phyloP scores from a whole-genome alignment of 2,113 vertebrate genomes.

The Ginglymostoma cirratum region DNA sequence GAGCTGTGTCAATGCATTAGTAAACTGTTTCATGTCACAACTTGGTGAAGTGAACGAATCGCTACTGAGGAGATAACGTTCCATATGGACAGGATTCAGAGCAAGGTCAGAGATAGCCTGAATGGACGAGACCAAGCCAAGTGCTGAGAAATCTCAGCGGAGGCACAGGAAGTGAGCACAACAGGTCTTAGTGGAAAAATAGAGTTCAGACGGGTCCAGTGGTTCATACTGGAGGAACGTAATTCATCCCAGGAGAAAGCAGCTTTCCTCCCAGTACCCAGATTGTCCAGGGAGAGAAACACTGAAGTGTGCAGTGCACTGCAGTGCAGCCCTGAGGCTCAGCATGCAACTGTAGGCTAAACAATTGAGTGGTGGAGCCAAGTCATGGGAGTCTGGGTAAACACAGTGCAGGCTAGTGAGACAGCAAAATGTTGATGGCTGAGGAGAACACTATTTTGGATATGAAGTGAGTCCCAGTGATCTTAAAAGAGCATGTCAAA shows the following conservation, averaged over 20 bases:
- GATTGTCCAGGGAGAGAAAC: neutral
- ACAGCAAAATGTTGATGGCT: too few species aligned
- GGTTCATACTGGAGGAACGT: neutral
- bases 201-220: neutral
- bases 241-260: neutral
- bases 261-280: neutral
- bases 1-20: neutral
- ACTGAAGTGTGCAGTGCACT: neutral
- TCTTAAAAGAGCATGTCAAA: neutral
- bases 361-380: neutral
- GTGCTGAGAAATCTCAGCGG: neutral
- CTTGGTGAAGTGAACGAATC: neutral
- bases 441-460: neutral
- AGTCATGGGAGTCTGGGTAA: neutral
- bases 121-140: too few species aligned
- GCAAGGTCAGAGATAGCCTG: too few species aligned
- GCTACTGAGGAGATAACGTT: neutral
- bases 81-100: neutral
- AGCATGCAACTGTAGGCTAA: neutral
- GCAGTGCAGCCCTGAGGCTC: neutral
- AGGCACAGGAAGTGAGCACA: neutral
- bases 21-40: neutral
- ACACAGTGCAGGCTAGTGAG: too few species aligned
- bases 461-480: neutral
- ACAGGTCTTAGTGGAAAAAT: neutral